Base-by-base conservation (phyloP, 2,888 invertebrate species). In the Drosophila atripex region DNA sequence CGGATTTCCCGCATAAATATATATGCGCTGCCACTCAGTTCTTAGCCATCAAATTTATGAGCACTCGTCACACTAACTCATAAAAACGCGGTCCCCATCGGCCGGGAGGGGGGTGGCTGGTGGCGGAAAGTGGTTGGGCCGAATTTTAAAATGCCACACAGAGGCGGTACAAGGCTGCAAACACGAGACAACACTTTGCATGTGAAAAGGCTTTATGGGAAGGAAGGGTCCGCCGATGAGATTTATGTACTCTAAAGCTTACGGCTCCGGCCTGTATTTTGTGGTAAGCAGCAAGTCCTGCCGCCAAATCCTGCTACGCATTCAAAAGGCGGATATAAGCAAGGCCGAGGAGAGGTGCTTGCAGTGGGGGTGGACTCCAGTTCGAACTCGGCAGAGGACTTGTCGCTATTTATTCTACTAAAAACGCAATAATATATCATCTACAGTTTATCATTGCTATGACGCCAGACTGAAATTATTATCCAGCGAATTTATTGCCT, bases 401-500 rank as follows among this genome's bases (percentile, higher is more conserved):
- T 61, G 72, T 50, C 59, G 78, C 68, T 76, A 84, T 88, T 86
- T 85, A 79, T 76, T 78, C 77, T 78, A 74, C 76, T 78, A 79
- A 86, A 76, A 85, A 80, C 75, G 83, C 80, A 86, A 89, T 88
- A 88, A 88, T 89, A 88, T 89, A 88, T 88, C 89, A 89, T 88
- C 86, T 73, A 77, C 86, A 88, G 89, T 87, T 89, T 88, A 88
- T 88, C 89, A 88, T 89, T 83, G 88, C 89, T 88, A 79, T 78
- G 89, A 88, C 88, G 89, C 86, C 89, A 88, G 88, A 83, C 87
- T 79, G 78, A 86, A 88, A 88, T 88, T 89, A 88, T 88, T 88
- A 88, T 88, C 87, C 88, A 76, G 77, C 78, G 73, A 88, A 88
- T 88, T 88, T 88, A 88, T 89, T 88, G 77, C 82, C 89, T 78